These are phyloP conservation scores for Cassiopea andromeda DNA, from an alignment of 30 jellyfish, hydroid and myxozoan genomes.

Conservation along the genomic window DNA sequence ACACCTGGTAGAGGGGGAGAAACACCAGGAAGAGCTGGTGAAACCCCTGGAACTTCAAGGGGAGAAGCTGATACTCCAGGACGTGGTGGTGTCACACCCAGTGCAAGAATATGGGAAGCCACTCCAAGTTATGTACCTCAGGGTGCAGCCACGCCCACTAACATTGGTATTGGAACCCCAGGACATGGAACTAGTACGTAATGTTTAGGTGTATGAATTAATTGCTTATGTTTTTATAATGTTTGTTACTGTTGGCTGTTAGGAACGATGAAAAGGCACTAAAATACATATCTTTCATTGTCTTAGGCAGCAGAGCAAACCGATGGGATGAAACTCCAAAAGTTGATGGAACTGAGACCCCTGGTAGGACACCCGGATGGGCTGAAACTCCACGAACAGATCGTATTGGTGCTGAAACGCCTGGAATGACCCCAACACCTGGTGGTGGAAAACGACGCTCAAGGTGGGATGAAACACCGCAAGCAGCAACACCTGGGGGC, in stretches of 20 bases:
- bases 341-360: conserved; percentile 92
- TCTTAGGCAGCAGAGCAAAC: conserved; percentile 88
- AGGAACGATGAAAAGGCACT: background rate
- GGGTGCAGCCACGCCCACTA: conserved; percentile 97
- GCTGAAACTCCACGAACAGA: conserved; percentile 99
- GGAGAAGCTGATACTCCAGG: conserved; percentile 98
- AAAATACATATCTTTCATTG: background rate
- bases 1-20: conserved; percentile 94
- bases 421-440: conserved; percentile 99
- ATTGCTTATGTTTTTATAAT: too few relatives aligned
- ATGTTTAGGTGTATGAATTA: too few relatives aligned
- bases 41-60: conserved; percentile 86
- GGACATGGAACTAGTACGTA: conserved; percentile 94
- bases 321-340: conserved; percentile 99
- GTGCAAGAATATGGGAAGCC: conserved; percentile 96
- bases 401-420: conserved; percentile 96
- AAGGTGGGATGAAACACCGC: conserved; percentile 99
- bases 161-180: conserved; percentile 89
- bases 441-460: conserved; percentile 96
- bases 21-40: conserved; percentile 92
- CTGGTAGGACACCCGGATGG: conserved; percentile 99
- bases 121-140: conserved; percentile 97
- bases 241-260: too few relatives aligned
- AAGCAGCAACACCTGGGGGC: conserved; percentile 94
- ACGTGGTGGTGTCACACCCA: conserved; percentile 97